A percentile compares a stretch with the other conserved stretches of the same genome.
phyloP scores from a whole-genome alignment of 2,888 invertebrate genomes.

The Prenolepis imparis region DNA sequence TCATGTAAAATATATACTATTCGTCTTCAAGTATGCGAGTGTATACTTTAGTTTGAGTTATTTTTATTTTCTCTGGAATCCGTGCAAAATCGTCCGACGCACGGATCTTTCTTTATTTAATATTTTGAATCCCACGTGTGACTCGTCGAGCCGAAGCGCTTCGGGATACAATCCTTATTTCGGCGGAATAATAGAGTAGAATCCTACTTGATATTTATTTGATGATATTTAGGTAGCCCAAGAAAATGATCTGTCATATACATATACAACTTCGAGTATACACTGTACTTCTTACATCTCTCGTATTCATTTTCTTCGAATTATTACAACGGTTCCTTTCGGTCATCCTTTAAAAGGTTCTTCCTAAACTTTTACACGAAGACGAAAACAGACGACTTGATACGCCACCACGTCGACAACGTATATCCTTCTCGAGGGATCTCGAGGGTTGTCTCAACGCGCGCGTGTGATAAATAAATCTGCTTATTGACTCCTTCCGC shows the following conservation, averaged over 20 bases:
- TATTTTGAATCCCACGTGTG: constrained; percentile 41
- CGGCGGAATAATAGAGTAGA: constrained; percentile 24
- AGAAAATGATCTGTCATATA: not conserved
- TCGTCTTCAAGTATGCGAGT: not conserved
- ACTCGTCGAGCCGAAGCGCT: not conserved
- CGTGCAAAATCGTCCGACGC: constrained; percentile 21
- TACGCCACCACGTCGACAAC: constrained; percentile 43
- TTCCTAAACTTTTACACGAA: constrained; percentile 22
- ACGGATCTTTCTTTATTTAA: constrained; percentile 35
- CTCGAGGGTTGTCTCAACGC: constrained; percentile 57
- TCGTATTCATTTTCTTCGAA: constrained; percentile 19
- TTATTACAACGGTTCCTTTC: constrained; percentile 13
- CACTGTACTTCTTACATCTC: not conserved
- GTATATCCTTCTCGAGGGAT: constrained; percentile 59
- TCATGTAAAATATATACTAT: not conserved
- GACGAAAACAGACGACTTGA: constrained; percentile 56
- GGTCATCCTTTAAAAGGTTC: constrained; percentile 24
- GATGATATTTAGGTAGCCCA: constrained; percentile 1
- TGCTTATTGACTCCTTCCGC: constrained; percentile 68
- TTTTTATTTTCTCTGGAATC: constrained; percentile 30
- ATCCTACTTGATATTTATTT: constrained; percentile 30
- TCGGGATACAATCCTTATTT: constrained; percentile 23
- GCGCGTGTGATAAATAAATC: constrained; percentile 74
- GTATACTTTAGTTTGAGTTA: constrained; percentile 23
- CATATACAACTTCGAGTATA: not conserved